Evolutionary conservation across 2,888 invertebrate species (phyloP), one percentile per base, ranked within the genome.

Genomic region (Leptodirus hochenwartii): DNA sequence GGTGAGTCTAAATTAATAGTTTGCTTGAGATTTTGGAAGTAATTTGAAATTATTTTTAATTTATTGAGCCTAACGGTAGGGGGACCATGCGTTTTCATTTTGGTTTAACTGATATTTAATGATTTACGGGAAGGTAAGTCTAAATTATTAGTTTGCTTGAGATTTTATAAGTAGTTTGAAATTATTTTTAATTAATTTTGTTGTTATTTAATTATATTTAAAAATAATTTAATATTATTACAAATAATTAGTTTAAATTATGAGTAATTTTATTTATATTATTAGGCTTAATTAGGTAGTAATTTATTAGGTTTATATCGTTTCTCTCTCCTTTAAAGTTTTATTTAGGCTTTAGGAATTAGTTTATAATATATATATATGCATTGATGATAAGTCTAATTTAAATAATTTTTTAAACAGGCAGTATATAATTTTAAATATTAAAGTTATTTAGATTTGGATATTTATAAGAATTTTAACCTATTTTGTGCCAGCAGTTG

Each of bases 401-500:
- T 60, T 39, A 58, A 58, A 43, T 51, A 58, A 42, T 53, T 47
- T 43, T 40, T 31, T 6, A 22, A 10, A 27, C 25, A 45, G 42
- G 45, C 51, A 59, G 53, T 62, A 60, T 58, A 58, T 60, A 58
- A 47, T 56, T 51, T 64, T 64, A 60, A 56, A 54, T 46, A 61
- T 64, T 62, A 62, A 64, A 58, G 57, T 57, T 62, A 60, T 62
- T 55, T 64, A 62, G 61, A 64, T 58, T 62, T 65, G 66, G 62
- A 55, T 59, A 64, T 63, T 58, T 56, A 56, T 45, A 44, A 47
- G 52, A 65, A 57, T 62, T 63, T 57, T 62, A 59, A 64, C 61
- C 50, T 64, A 67, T 59, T 62, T 66, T 66, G 67, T 68, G 68
- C 68, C 68, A 71, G 69, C 69, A 68, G 62, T 63, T 62, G 69